Evolutionary conservation across 1,140 invertebrate genomes (phyloP), one percentile per base, ranked within the genome.

Genomic region (Chlorops oryzae): DNA sequence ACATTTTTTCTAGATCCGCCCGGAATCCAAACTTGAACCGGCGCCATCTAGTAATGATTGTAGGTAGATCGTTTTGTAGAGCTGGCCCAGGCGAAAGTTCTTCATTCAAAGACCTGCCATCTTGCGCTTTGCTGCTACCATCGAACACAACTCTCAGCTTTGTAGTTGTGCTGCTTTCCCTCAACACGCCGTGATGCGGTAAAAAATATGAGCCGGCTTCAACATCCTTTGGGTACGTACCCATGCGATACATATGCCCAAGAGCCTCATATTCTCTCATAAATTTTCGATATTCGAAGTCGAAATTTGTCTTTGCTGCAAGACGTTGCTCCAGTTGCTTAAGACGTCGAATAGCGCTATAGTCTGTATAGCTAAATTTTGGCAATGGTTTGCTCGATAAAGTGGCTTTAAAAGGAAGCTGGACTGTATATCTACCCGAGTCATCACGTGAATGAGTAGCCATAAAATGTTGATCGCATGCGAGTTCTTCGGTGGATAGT

Each of bases 141-240:
- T 23, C 56, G 43, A 67, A 65, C 9, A 67, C 62, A n/a, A 61
- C 54, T n/a, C 60, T 41, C 7, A 59, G 20, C 21, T 25, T 35
- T 47, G 22, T 47, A 15, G 45, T 47, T 10, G 45, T 22, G 15
- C 45, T 47, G 37, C 35, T 40, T 40, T 38, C 23, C 37, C 25
- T 43, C 13, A 37, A 28, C 13, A 40, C 47, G n/a, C 47, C 44
- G n/a, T 48, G 37, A 18, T 47, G 34, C 7, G 20, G 35, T 17
- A 47, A 23, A 27, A 47, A 47, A 35, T 47, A 37, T 17, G 25
- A 21, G 38, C 38, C 15, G 2, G 3, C 4, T 37, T 10, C 18
- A 15, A 38, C 17, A 24, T 35, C 1, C 10, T 47, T 23, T 12
- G 32, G 45, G 38, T 47, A 47, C 21, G 12, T 7, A 37, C 45